These are phyloP conservation scores for Mesoclemmys tuberculata DNA, from an alignment of 2,113 vertebrate genomes.

Conservation along the genomic window DNA sequence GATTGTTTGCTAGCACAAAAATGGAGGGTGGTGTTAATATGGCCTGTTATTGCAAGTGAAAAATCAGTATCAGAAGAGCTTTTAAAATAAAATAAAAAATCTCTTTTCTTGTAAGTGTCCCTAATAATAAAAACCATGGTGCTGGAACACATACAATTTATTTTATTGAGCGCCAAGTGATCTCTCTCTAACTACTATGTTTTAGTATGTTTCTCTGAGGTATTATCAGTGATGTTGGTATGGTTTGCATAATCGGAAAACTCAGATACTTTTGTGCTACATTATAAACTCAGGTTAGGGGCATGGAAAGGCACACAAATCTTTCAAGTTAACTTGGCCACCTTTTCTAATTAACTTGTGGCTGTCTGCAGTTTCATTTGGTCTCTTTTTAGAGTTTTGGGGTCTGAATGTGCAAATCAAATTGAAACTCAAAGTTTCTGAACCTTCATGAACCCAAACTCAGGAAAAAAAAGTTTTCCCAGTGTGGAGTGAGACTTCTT, in stretches of 20 bases:
- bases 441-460: not conserved
- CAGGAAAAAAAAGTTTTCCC: not conserved
- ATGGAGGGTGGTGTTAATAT: not conserved
- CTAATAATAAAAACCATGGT: not conserved
- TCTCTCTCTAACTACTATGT: slow-evolving; percentile 69
- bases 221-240: slow-evolving; percentile 26
- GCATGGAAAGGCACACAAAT: not conserved
- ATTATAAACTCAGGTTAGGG: not conserved
- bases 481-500: not conserved
- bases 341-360: not conserved
- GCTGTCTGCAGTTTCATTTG: not conserved
- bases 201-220: slow-evolving; percentile 59
- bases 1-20: not conserved
- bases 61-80: not conserved
- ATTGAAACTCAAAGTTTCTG: not conserved
- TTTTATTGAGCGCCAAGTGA: slow-evolving; percentile 25
- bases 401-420: not conserved
- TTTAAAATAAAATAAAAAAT: not conserved
- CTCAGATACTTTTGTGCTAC: not conserved
- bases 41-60: slow-evolving; percentile 1
- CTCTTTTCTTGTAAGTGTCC: not conserved
- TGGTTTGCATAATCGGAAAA: not conserved
- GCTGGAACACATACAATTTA: not conserved
- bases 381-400: not conserved
- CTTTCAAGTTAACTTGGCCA: not conserved